Percentiles rank a stretch among this genome's conserved stretches.
These are phyloP conservation scores for Polietes domitor DNA, from an alignment of 2,888 invertebrate genomes.

Conservation along the genomic window DNA sequence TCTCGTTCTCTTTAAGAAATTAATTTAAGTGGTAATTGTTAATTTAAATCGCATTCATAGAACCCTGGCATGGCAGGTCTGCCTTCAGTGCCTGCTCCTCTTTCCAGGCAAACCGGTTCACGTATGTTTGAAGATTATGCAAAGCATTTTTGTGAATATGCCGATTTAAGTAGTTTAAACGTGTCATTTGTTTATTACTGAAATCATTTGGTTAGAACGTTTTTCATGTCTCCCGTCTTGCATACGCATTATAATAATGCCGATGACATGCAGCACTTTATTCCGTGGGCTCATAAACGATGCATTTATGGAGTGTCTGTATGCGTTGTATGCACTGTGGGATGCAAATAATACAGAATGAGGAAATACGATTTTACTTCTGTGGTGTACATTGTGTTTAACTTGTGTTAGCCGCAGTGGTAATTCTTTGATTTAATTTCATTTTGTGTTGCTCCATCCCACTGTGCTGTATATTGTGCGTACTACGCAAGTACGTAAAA, in stretches of 20 bases:
- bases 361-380: too few relatives aligned
- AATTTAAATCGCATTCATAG: conserved; percentile 7
- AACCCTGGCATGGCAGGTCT: too few relatives aligned
- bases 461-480: too few relatives aligned
- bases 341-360: too few relatives aligned
- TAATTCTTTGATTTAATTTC: too few relatives aligned
- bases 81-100: too few relatives aligned
- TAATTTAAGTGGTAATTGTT: conserved; percentile 6
- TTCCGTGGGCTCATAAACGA: not conserved
- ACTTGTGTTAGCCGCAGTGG: too few relatives aligned
- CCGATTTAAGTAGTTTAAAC: not conserved
- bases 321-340: not conserved
- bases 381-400: too few relatives aligned
- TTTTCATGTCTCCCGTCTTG: not conserved
- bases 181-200: conserved; percentile 50
- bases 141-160: too few relatives aligned
- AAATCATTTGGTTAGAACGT: not conserved
- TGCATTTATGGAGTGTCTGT: not conserved
- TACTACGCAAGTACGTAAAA: conserved; percentile 44
- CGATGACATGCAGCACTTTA: not conserved
- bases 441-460: too few relatives aligned
- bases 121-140: not conserved
- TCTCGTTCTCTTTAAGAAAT: not conserved
- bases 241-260: not conserved
- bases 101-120: not conserved